Evolutionary conservation across 2,113 vertebrate species (phyloP), one percentile per base, ranked within the genome.

Genomic region (Clinocottus analis): DNA sequence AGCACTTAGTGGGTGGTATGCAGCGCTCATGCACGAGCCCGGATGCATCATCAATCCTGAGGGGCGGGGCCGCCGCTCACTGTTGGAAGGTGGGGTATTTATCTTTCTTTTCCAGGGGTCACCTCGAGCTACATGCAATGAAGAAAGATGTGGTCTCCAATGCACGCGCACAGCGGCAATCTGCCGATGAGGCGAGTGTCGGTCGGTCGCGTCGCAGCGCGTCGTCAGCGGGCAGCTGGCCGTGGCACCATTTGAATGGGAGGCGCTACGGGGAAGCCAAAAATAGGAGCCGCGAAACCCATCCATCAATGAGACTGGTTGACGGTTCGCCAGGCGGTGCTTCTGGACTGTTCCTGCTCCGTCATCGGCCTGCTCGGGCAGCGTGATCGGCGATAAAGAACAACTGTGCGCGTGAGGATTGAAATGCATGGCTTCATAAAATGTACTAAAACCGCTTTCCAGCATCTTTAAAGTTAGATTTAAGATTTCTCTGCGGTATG

Each of bases 261-360:
- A 85, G 72, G 27, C 61, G 82, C 77, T 25, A 72, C 66, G 55
- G 29, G 77, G 75, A 69, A 80, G 74, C 76, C 85, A 85, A 80
- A 87, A 89, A 90, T 85, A 85, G 80, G 65, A 75, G 67, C 85
- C 84, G 84, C 82, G 84, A 74, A 86, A 76, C 86, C 86, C 88
- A 90, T 89, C 86, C 84, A 85, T 91, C 87, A 87, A 68, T 47
- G 27, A 69, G 33, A 49, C 75, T 43, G 0, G 39, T 63, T n/a
- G 72, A 82, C 27, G 68, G 43, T 76, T 71, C 10, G n/a, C 68
- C 62, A 72, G 76, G 79, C 69, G 29, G 64, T 79, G 67, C 61
- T 53, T 73, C 66, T 85, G 62, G 75, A 81, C 67, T 63, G 66
- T 76, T 67, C 53, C 81, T 75, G 85, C 70, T 69, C 72, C 61